phyloP scores from a whole-genome alignment of 2,113 vertebrate genomes.

The Synchiropus splendidus region DNA sequence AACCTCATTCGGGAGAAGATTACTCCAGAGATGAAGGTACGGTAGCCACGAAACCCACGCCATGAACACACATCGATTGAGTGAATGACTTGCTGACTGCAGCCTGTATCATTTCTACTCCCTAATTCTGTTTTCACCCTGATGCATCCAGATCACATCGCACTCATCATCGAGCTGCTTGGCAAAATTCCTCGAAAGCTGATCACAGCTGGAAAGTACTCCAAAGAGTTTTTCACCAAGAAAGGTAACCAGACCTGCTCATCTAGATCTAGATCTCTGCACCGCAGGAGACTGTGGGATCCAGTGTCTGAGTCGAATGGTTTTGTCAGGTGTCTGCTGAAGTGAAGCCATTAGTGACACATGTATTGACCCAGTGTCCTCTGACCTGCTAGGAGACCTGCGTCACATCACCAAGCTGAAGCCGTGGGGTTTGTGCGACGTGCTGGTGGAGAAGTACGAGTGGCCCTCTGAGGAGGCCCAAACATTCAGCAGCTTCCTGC shows the following conservation, averaged over 20 bases:
- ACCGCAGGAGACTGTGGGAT: too few species aligned
- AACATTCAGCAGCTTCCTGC: slow-evolving; percentile 85
- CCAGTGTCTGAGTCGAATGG: too few species aligned
- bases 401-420: slow-evolving; percentile 97
- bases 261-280: not conserved
- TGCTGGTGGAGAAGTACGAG: slow-evolving; percentile 92
- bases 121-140: not conserved
- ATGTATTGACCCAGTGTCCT: too few species aligned
- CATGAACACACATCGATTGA: not conserved
- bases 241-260: slow-evolving; percentile 75
- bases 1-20: slow-evolving; percentile 93
- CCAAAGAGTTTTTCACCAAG: slow-evolving; percentile 98
- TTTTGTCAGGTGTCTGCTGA: too few species aligned
- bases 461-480: slow-evolving; percentile 87
- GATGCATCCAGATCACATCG: slow-evolving; percentile 83
- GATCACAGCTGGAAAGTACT: slow-evolving; percentile 89
- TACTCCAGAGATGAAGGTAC: slow-evolving; percentile 94
- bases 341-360: too few species aligned
- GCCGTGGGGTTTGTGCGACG: slow-evolving; percentile 90
- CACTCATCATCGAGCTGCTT: slow-evolving; percentile 94
- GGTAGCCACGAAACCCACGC: too few species aligned
- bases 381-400: slow-evolving; percentile 76
- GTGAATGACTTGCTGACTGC: not conserved
- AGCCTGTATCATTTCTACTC: not conserved
- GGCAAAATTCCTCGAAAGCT: slow-evolving; percentile 96